Base-by-base conservation (phyloP, 2,113 vertebrate species). In the Eupsittula cactorum region DNA sequence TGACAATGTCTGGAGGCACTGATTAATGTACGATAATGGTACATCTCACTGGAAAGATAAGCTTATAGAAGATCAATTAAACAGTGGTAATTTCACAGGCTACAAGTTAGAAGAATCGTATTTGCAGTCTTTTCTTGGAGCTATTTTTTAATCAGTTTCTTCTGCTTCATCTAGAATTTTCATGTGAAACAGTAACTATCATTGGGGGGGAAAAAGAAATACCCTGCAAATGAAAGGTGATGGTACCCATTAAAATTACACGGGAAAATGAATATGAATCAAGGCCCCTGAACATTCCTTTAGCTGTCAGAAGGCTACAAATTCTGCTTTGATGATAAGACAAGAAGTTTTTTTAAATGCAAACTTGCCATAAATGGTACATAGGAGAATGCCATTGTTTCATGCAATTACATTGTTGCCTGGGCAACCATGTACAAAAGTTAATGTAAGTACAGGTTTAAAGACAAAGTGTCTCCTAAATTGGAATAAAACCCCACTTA, bases 11-110 rank as follows among this genome's bases (percentile, higher is more conserved):
- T 98, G 85, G 87, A 98, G 97, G 96, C 97, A 96, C 97, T 98
- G 96, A 97, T 98, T 98, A 98, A 98, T 97, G 96, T 97, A 97
- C 95, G 97, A 95, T 97, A 97, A 98, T 95, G 95, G 98, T 91
- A 97, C 96, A 98, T 97, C 97, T 97, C 97, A 91, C 94, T 96
- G 95, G 95, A 97, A 98, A 97, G 96, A 98, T 98, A 98, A 98
- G 97, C 96, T 96, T 97, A 97, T 96, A 87, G 97, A 92, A 95
- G 97, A 98, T 98, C 96, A 97, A 97, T 97, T 97, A 96, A 96
- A 97, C 86, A 96, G 91, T 85, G 94, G 94, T 92, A 97, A 96
- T 97, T 97, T 95, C 96, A 96, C 95, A 97, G 97, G 94, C 87
- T 96, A 85, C 97, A 95, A 92, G 95, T 90, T 75, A 47, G 82